Conservation (phyloP, 2,113 vertebrate species). For the Chroicocephalus ridibundus region DNA sequence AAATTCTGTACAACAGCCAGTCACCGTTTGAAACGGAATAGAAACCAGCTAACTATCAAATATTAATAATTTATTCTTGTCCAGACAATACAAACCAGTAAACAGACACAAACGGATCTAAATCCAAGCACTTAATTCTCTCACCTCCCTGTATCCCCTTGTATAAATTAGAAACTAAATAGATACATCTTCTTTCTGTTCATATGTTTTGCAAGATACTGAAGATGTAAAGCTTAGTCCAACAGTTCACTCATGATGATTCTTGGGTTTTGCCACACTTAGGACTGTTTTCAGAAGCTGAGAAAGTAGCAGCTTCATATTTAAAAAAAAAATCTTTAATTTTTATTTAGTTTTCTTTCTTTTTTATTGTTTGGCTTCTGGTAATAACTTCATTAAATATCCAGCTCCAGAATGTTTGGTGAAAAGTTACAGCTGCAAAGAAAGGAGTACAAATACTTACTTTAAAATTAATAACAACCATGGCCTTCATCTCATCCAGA, state of each 20-base stretch:
- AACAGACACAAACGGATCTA: not conserved
- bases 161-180: not conserved
- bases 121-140: not conserved
- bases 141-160: not conserved
- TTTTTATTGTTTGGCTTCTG: not conserved
- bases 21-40: not conserved
- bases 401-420: not conserved
- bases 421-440: not conserved
- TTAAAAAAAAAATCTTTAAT: not conserved
- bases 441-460: not conserved
- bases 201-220: not conserved
- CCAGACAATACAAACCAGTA: not conserved
- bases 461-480: not conserved
- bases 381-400: not conserved
- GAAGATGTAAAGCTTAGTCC: not conserved
- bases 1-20: accelerated
- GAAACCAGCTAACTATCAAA: not conserved
- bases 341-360: not conserved
- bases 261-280: not conserved
- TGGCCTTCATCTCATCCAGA: not conserved
- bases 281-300: not conserved
- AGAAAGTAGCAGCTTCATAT: not conserved
- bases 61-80: not conserved
- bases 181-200: not conserved
- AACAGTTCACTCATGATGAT: not conserved